Base-by-base conservation (phyloP, 1,140 invertebrate genomes). In the Liolophura sinensis region DNA sequence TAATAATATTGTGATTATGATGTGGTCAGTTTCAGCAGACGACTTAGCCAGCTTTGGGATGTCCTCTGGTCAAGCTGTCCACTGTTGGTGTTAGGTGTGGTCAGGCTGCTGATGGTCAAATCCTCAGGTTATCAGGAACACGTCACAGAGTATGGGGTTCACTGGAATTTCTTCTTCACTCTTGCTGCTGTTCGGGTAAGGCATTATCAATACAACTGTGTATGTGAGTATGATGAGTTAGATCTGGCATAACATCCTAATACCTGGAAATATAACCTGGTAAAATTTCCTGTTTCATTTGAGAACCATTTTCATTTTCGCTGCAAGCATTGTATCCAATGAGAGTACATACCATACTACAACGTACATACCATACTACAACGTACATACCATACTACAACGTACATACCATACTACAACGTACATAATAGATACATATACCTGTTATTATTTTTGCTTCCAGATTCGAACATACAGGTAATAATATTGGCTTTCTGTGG, bases 151-250 rank as follows among this genome's bases (percentile, higher is more conserved):
- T 99, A 98, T 87, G 97, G 96, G 4, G 87, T 92, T 7, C 95
- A 98, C 85, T 97, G 96, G 93, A 99, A 99, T 83, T 98, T 98
- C 80, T 98, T 98, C 79, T 90, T 97, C 65, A 97, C 94, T 1
- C 81, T 98, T 49, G 93, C 92, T 27, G 84, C 91, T 54, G 90
- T 93, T 7, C 95, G 94, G 87, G 86, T 89, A 67, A 67, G 24
- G 40, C 16, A 40, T 57, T 31, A 62, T 1, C 9, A 54, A 54
- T 47, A 25, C n/a, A n/a, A n/a, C n/a, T 15, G 14, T 57, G 24
- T 57, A 57, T 18, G 14, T 22, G 14, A 57, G 14, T 22, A 5
- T 40, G 27, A 4, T 59, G 31, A 40, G 3, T 40, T 40, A 40
- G 52, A 7, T 54, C 24, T 20, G 52, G 24, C 24, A 54, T 54